These are phyloP conservation scores for Acrobasis suavella DNA, from an alignment of 2,888 invertebrate species.

Conservation along the genomic window DNA sequence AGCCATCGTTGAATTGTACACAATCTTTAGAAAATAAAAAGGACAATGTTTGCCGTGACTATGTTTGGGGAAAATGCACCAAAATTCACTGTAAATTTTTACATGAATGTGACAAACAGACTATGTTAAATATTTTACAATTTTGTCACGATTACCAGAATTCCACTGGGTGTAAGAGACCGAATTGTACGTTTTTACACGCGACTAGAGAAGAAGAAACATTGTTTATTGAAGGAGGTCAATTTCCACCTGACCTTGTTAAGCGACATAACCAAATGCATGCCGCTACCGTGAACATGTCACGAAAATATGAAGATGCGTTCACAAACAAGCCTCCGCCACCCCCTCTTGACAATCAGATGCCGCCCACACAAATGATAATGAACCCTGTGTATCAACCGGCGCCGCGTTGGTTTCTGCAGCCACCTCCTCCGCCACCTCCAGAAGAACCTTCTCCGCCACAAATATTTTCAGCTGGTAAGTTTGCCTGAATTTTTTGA, in stretches of 20 bases:
- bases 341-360: slow-evolving; percentile 40
- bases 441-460: slow-evolving; percentile 36
- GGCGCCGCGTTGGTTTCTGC: slow-evolving; percentile 22
- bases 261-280: slow-evolving; percentile 56
- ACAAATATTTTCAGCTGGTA: slow-evolving; percentile 25
- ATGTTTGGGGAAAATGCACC: slow-evolving; percentile 65
- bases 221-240: slow-evolving; percentile 52
- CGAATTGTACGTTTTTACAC: slow-evolving; percentile 64
- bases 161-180: slow-evolving; percentile 55
- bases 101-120: slow-evolving; percentile 59
- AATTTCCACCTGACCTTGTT: slow-evolving; percentile 56
- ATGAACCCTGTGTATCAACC: slow-evolving; percentile 33
- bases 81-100: slow-evolving; percentile 59
- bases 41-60: slow-evolving; percentile 57
- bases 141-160: slow-evolving; percentile 74
- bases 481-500: background rate
- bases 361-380: slow-evolving; percentile 34
- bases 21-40: slow-evolving; percentile 32
- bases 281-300: slow-evolving; percentile 33
- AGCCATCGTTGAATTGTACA: slow-evolving; percentile 46
- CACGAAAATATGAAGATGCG: slow-evolving; percentile 6
- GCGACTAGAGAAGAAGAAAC: slow-evolving; percentile 60
- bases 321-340: slow-evolving; percentile 39
- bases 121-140: slow-evolving; percentile 60
- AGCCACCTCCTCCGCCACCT: slow-evolving; percentile 40